Evolutionary conservation across 2,888 invertebrate genomes (phyloP).

Genomic region (Macrophya annulata): DNA sequence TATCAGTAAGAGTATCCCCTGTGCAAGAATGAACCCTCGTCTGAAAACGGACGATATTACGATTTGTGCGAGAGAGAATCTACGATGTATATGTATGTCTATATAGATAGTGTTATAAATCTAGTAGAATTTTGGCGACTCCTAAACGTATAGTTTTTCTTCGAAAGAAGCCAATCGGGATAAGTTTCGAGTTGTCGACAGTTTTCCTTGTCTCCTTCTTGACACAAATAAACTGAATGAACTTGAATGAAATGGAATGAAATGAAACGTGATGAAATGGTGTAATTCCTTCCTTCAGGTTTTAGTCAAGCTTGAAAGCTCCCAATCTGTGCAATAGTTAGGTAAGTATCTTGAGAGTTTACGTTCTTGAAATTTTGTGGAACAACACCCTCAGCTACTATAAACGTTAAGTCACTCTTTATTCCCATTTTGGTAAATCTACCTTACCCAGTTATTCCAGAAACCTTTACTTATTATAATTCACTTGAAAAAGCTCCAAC

Average conservation of each 20-base stretch:
- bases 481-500: neutral
- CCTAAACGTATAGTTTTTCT: neutral
- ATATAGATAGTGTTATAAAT: slow-evolving; percentile 39
- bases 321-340: neutral
- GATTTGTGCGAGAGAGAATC: slow-evolving; percentile 6
- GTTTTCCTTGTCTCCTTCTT: slow-evolving; percentile 5
- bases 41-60: slow-evolving; percentile 15
- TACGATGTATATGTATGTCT: neutral
- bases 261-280: neutral
- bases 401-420: neutral
- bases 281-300: neutral
- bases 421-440: neutral
- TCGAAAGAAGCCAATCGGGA: slow-evolving; percentile 19
- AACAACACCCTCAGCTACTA: neutral
- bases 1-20: neutral
- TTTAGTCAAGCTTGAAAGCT: neutral
- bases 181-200: slow-evolving; percentile 33
- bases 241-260: neutral
- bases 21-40: slow-evolving; percentile 3
- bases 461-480: no score
- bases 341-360: neutral
- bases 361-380: neutral
- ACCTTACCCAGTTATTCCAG: neutral
- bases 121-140: neutral
- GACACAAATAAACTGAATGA: neutral